These are phyloP conservation scores for Chironomus striatipennis DNA, from an alignment of 1,140 invertebrate genomes.

Conservation along the genomic window DNA sequence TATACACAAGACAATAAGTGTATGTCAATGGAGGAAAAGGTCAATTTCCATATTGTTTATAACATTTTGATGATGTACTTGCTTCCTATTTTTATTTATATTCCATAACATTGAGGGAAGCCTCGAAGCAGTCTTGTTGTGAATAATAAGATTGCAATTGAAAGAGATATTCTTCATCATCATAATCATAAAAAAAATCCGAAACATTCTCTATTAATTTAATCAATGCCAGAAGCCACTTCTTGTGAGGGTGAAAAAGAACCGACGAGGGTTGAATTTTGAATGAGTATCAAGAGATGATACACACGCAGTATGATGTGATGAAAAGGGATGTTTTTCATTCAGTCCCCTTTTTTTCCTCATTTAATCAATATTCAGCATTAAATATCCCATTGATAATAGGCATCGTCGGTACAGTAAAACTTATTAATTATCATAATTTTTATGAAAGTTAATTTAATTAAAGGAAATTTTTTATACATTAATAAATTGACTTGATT, in stretches of 20 bases:
- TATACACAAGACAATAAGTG: too few relatives aligned
- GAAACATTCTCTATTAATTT: constrained; percentile 19
- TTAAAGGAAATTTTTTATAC: background rate
- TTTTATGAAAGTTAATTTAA: background rate
- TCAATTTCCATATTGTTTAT: too few relatives aligned
- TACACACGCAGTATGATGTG: background rate
- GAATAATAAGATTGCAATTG: too few relatives aligned
- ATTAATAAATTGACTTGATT: background rate
- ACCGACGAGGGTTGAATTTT: constrained; percentile 15
- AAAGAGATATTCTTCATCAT: too few relatives aligned
- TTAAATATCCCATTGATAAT: background rate
- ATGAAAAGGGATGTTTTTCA: background rate
- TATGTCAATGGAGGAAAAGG: too few relatives aligned
- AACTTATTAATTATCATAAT: constrained; percentile 10
- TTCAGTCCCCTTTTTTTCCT: background rate
- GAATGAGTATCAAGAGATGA: background rate
- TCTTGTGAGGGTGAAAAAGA: background rate
- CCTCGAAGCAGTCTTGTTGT: too few relatives aligned
- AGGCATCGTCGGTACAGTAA: background rate
- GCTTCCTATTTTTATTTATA: too few relatives aligned
- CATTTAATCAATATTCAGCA: background rate
- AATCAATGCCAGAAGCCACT: constrained; percentile 15
- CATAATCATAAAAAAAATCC: background rate
- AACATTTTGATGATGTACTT: too few relatives aligned
- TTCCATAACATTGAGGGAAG: too few relatives aligned